Evolutionary conservation across 2,797 vertebrate species (phyloP), one percentile per base, ranked within the genome.

Genomic region (Sciurus carolinensis): DNA sequence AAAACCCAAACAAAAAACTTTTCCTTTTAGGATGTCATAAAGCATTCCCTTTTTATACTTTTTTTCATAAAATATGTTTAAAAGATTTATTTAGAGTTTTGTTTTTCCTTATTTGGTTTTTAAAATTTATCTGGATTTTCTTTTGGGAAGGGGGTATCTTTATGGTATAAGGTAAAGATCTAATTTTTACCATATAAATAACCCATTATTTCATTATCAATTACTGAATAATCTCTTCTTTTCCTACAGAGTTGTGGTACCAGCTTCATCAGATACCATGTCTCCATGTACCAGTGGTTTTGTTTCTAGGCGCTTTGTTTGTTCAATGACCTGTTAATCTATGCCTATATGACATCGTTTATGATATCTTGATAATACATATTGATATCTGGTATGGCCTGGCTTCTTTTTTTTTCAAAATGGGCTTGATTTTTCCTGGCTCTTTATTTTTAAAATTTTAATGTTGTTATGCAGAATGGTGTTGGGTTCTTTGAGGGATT

Each of bases 21-120:
- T 88, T 77, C 42, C 28, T 93, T 72, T 26, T 59, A 77, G 62
- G 42, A 82, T 89, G 42, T 57, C 30, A 67, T 91, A 89, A 80
- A 91, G 9, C 28, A 76, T 71, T 52, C 8, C 8, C 54, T 30
- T 95, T 71, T 24, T 50, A 80, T 57, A 62, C 12, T 94, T 92
- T 86, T 22, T 36, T 92, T 54, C 20, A 75, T 71, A 83, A 84
- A 69, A 52, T 54, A 80, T 71, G 18, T 89, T 88, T 22, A n/a
- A 76, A 89, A 57, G 36, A 87, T 88, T 62, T 47, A 67, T 59
- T 87, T 79, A 87, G 20, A 50, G 5, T 71, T 36, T 39, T 75
- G 24, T 26, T 42, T 73, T 39, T 76, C 54, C 50, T 92, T 69
- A 71, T 64, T 90, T 83, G 28, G 18, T 85, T 81, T 95, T 85